Evolutionary conservation across 2,797 vertebrate species (phyloP).

Genomic region (Nasua narica): DNA sequence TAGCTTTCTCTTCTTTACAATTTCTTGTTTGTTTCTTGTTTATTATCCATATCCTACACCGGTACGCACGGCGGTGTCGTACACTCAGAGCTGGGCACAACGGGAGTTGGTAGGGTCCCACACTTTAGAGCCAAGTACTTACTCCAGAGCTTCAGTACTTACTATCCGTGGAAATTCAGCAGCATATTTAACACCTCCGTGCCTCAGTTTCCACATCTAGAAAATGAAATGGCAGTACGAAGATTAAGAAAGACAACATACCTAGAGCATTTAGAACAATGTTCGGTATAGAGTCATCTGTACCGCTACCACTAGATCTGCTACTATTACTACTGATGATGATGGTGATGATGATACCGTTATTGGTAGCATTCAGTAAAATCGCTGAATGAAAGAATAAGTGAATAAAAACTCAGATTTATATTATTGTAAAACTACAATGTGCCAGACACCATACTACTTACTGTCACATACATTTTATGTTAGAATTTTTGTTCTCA

Average conservation of each 20-base stretch:
- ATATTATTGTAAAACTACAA: neutral
- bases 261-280: neutral
- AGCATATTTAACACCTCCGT: neutral
- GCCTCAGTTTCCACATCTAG: neutral
- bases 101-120: neutral
- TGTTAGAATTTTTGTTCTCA: neutral
- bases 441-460: neutral
- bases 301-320: neutral
- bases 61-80: accelerated
- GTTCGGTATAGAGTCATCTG: neutral
- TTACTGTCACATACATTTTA: neutral
- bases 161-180: neutral
- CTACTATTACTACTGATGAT: neutral
- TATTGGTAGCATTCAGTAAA: neutral
- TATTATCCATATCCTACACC: neutral
- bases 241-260: neutral
- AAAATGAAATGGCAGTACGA: neutral
- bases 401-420: neutral
- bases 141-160: neutral
- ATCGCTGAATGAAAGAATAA: neutral
- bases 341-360: neutral
- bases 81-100: neutral
- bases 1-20: neutral
- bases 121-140: neutral
- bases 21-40: neutral